These are phyloP conservation scores for Parnassius orleans DNA, from an alignment of 2,888 invertebrate species.

Conservation along the genomic window DNA sequence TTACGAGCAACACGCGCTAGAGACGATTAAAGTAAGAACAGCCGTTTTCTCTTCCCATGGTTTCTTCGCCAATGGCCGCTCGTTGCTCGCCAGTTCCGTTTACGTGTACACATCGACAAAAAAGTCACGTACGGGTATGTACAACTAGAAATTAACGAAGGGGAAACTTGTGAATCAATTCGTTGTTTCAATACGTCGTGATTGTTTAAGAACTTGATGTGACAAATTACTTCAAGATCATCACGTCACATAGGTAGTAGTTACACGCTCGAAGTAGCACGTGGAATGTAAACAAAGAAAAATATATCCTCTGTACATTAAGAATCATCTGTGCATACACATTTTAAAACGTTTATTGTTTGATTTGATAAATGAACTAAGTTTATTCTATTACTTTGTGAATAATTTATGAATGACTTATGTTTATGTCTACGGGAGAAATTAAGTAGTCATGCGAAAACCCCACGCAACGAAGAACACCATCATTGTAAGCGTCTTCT, in stretches of 20 bases:
- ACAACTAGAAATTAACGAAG: conserved; percentile 39
- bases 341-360: background rate
- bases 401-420: background rate
- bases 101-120: conserved; percentile 39
- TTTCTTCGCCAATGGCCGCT: conserved; percentile 47
- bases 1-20: conserved; percentile 9
- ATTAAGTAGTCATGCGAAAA: conserved; percentile 52
- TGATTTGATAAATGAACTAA: background rate
- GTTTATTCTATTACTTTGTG: background rate
- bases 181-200: conserved; percentile 21
- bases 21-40: conserved; percentile 8
- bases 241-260: background rate
- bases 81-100: conserved; percentile 42
- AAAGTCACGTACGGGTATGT: conserved; percentile 34
- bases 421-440: background rate
- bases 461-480: conserved; percentile 62
- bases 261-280: background rate
- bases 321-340: background rate
- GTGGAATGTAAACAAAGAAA: background rate
- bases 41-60: conserved; percentile 63
- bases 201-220: conserved; percentile 5
- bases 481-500: conserved; percentile 60
- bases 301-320: background rate
- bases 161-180: conserved; percentile 39
- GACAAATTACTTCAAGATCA: conserved; percentile 13